These are phyloP conservation scores for Helicoverpa zea DNA, from an alignment of 1,140 invertebrate genomes.

Conservation along the genomic window DNA sequence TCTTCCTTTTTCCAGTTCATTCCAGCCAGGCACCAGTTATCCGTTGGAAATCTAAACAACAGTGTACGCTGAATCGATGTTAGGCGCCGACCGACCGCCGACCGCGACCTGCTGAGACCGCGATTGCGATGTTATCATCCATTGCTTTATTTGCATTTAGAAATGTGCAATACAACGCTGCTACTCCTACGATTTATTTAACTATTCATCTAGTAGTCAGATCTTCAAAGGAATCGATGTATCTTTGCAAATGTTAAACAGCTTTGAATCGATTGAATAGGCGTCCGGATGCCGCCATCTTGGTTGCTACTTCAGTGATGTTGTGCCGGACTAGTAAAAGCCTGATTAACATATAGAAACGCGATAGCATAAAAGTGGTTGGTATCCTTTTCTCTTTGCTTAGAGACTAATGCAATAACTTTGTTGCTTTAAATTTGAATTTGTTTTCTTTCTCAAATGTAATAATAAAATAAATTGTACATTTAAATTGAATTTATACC, in stretches of 20 bases:
- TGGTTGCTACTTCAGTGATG: not conserved
- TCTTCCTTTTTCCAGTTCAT: not conserved
- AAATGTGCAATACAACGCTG: constrained; percentile 29
- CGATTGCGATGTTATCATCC: constrained; percentile 29
- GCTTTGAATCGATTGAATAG: constrained; percentile 10
- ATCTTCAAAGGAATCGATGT: constrained; percentile 30
- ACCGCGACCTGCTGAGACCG: constrained; percentile 32
- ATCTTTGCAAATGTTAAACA: constrained; percentile 14
- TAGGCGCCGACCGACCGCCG: constrained; percentile 32
- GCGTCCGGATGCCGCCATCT: not conserved
- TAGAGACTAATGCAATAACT: too few relatives aligned
- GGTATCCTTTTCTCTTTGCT: too few relatives aligned
- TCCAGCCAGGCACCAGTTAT: constrained; percentile 10
- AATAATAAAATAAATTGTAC: too few relatives aligned
- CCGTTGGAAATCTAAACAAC: constrained; percentile 27
- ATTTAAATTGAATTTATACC: too few relatives aligned
- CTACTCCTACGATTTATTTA: constrained; percentile 1
- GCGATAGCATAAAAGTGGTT: too few relatives aligned
- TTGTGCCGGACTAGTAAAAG: not conserved
- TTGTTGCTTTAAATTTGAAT: too few relatives aligned
- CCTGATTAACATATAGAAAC: constrained; percentile 7
- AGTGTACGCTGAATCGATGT: constrained; percentile 22
- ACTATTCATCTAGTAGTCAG: not conserved
- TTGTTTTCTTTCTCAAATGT: too few relatives aligned
- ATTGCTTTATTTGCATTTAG: constrained; percentile 44